phyloP scores from a whole-genome alignment of 1,140 invertebrate genomes.

The Drosophila gunungcola region DNA sequence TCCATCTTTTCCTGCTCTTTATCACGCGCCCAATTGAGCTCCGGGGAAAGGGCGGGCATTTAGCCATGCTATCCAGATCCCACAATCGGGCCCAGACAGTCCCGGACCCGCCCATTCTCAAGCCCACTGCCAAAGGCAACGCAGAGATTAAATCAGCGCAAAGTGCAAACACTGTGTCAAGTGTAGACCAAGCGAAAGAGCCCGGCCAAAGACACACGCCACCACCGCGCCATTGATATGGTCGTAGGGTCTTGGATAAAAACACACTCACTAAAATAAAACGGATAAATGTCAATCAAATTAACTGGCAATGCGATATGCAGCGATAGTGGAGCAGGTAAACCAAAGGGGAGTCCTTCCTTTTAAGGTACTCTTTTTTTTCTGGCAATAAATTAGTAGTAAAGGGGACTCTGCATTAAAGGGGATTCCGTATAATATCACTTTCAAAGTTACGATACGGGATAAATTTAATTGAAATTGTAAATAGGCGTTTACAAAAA shows the following conservation, averaged over 20 bases:
- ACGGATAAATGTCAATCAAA: slow-evolving; percentile 78
- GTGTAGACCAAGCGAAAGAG: slow-evolving; percentile 53
- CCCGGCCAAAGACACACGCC: slow-evolving; percentile 47
- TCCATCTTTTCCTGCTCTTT: slow-evolving; percentile 58
- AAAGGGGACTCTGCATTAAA: slow-evolving; percentile 14
- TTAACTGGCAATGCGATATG: slow-evolving; percentile 71
- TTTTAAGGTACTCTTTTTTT: not conserved
- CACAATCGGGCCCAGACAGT: slow-evolving; percentile 42
- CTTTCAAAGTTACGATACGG: slow-evolving; percentile 3
- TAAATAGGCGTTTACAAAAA: no score
- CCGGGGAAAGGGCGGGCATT: slow-evolving; percentile 15
- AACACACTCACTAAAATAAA: slow-evolving; percentile 39
- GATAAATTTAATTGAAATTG: slow-evolving; percentile 8
- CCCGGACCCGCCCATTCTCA: slow-evolving; percentile 18
- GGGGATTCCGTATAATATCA: slow-evolving; percentile 2
- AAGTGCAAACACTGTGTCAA: slow-evolving; percentile 79
- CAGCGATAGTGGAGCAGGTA: slow-evolving; percentile 47
- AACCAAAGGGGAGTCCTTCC: not conserved
- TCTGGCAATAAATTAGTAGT: slow-evolving; percentile 29
- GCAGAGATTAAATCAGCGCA: slow-evolving; percentile 76
- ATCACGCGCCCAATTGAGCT: slow-evolving; percentile 70
- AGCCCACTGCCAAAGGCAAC: slow-evolving; percentile 60
- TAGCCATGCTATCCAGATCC: slow-evolving; percentile 23
- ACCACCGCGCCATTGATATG: slow-evolving; percentile 54
- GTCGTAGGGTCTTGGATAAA: slow-evolving; percentile 14